These are phyloP conservation scores for Schrankia costaestrigalis DNA, from an alignment of 2,888 invertebrate genomes.

Conservation along the genomic window DNA sequence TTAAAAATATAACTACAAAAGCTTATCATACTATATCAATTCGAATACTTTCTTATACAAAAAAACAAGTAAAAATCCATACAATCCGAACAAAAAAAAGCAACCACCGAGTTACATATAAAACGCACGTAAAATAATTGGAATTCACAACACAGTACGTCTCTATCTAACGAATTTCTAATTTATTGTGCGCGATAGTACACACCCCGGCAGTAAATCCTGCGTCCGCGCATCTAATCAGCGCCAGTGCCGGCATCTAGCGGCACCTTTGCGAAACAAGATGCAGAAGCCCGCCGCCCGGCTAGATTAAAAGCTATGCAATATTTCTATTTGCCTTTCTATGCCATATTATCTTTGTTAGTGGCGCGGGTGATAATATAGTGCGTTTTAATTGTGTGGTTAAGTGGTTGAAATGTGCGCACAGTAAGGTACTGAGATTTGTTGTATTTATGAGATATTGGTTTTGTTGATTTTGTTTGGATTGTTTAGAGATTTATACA, in stretches of 20 bases:
- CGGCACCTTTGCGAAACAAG: conserved; percentile 72
- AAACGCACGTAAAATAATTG: conserved; percentile 68
- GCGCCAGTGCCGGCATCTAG: conserved; percentile 62
- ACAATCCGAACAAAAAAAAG: too few species aligned
- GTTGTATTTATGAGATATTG: too few species aligned
- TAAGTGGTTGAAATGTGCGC: too few species aligned
- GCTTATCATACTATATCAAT: too few species aligned
- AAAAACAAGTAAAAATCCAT: too few species aligned
- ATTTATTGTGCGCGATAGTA: conserved; percentile 73
- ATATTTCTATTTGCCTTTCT: conserved; percentile 62
- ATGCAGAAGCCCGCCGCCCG: conserved; percentile 62
- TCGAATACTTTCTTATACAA: too few species aligned
- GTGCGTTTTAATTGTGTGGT: conserved; percentile 35
- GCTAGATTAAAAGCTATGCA: conserved; percentile 37
- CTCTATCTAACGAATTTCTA: conserved; percentile 80
- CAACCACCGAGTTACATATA: too few species aligned
- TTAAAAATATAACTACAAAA: too few species aligned
- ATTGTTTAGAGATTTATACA: too few species aligned
- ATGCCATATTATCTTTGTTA: conserved; percentile 12
- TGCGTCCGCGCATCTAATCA: conserved; percentile 72
- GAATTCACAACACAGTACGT: conserved; percentile 57
- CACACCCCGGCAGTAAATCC: conserved; percentile 67
- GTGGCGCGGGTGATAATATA: conserved; percentile 9
- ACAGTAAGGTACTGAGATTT: too few species aligned
- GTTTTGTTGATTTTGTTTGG: too few species aligned